Evolutionary conservation across 2,797 vertebrate genomes (phyloP).

Genomic region (Natrix natrix): DNA sequence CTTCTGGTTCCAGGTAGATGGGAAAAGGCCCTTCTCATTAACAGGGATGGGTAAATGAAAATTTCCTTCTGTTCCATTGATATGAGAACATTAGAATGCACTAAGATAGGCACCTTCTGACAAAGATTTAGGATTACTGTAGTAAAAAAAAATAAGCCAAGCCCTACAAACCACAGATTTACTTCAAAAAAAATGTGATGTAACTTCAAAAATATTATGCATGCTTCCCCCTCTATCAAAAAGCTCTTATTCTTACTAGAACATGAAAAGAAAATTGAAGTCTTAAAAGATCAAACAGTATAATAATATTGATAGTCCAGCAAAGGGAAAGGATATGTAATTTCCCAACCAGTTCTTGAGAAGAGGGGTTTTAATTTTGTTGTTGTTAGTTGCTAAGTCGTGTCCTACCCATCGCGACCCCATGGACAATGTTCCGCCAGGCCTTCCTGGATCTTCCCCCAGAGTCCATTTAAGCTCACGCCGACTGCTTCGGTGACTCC

Average conservation of each 20-base stretch:
- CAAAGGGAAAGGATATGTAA: neutral
- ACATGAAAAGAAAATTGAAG: neutral
- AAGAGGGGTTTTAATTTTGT: neutral
- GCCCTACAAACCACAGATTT: neutral
- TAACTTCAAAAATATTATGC: neutral
- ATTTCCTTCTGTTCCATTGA: neutral
- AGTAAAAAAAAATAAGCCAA: neutral
- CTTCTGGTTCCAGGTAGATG: neutral
- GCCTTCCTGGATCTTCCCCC: too few relatives aligned
- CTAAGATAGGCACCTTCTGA: neutral
- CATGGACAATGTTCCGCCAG: too few relatives aligned
- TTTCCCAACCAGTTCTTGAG: neutral
- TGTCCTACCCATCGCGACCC: too few relatives aligned
- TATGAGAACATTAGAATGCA: neutral
- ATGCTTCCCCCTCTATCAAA: neutral
- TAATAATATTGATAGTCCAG: neutral
- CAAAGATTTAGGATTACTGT: neutral
- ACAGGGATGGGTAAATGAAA: neutral
- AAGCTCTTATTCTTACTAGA: neutral
- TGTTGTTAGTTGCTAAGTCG: too few relatives aligned
- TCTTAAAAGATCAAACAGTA: constrained; percentile 13
- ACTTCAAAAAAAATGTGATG: neutral
- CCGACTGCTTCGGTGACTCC: too few relatives aligned
- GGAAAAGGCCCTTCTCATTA: neutral
- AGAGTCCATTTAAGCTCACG: too few relatives aligned